Percentiles rank a stretch among this genome's conserved stretches.
These are phyloP conservation scores for Bombus polaris DNA, from an alignment of 1,140 invertebrate genomes.

Conservation along the genomic window DNA sequence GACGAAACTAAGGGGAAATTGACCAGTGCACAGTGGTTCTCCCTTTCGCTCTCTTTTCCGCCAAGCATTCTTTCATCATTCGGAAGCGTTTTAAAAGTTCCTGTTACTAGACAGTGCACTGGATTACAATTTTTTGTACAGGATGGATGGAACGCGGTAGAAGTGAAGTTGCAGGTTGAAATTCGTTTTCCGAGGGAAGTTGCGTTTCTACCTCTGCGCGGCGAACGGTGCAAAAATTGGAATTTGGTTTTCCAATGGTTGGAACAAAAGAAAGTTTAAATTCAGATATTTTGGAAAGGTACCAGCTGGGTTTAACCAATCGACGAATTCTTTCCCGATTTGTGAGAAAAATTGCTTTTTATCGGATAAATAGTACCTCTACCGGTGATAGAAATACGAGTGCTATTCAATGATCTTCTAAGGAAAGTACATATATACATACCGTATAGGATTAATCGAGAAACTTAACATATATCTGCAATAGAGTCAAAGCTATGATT, in stretches of 20 bases:
- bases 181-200: background rate
- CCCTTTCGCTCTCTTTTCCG: conserved; percentile 17
- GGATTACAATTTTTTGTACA: background rate
- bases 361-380: too few species aligned
- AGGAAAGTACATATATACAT: too few species aligned
- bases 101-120: background rate
- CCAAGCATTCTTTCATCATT: background rate
- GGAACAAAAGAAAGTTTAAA: background rate
- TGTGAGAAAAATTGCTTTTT: background rate
- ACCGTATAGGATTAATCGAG: too few species aligned
- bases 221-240: background rate
- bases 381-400: too few species aligned
- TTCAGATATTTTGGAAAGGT: background rate
- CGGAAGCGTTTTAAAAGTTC: background rate
- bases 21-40: conserved; percentile 78
- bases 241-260: background rate
- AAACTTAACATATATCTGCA: too few species aligned
- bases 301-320: background rate
- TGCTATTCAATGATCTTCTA: too few species aligned
- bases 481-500: too few species aligned
- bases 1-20: conserved; percentile 78
- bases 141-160: too few species aligned
- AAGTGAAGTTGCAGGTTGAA: background rate
- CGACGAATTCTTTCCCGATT: background rate
- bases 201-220: background rate